Percentiles rank a stretch among this genome's conserved stretches.
phyloP scores from a whole-genome alignment of 2,113 vertebrate species.

The Xyliphius kryptos region DNA sequence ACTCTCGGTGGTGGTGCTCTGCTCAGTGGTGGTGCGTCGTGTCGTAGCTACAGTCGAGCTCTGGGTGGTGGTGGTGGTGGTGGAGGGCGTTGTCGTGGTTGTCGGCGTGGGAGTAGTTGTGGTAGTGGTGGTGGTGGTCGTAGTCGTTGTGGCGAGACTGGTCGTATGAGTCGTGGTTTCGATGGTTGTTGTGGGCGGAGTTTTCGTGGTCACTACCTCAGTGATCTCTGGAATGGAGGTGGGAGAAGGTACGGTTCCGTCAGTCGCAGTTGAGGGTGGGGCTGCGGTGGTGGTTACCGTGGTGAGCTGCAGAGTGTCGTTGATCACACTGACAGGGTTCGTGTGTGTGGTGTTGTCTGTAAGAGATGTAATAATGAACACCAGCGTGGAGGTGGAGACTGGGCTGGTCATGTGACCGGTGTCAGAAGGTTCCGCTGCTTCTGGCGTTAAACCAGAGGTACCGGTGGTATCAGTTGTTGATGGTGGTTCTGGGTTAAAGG shows the following conservation, averaged over 20 bases:
- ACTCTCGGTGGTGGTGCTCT: conserved; percentile 57
- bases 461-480: conserved; percentile 57
- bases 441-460: conserved; percentile 50
- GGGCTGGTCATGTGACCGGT: conserved; percentile 54
- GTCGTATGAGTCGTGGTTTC: conserved; percentile 23
- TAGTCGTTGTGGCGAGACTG: conserved; percentile 20
- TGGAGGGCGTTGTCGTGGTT: conserved; percentile 36
- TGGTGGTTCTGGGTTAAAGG: conserved; percentile 60
- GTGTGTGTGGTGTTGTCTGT: conserved; percentile 37
- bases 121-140: conserved; percentile 39
- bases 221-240: conserved; percentile 11
- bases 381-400: conserved; percentile 56
- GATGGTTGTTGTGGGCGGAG: conserved; percentile 11
- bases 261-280: conserved; percentile 53
- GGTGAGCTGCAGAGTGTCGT: conserved; percentile 50
- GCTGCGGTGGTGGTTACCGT: conserved; percentile 45
- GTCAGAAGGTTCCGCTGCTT: conserved; percentile 56
- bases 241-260: conserved; percentile 28
- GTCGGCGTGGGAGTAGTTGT: conserved; percentile 44
- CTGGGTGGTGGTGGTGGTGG: conserved; percentile 52
- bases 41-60: conserved; percentile 61
- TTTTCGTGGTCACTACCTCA: conserved; percentile 21
- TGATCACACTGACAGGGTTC: conserved; percentile 50
- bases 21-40: conserved; percentile 47
- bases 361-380: conserved; percentile 54